Base-by-base conservation (phyloP, 1,140 invertebrate species). In the Pygmarrhopalites habei region DNA sequence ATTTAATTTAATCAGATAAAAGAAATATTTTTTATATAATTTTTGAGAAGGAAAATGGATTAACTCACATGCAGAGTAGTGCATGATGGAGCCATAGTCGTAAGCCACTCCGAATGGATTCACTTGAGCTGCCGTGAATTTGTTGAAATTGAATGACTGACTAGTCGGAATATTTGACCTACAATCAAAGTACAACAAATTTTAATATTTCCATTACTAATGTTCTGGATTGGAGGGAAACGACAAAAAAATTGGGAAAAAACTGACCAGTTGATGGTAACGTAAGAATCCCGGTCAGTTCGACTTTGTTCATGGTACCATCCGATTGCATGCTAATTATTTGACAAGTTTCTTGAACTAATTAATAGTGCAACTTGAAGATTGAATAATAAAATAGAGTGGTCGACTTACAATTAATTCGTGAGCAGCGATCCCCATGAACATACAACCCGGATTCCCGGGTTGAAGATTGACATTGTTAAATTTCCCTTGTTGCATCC, bases 71-170 rank as follows among this genome's bases (percentile, higher is more conserved):
- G 82, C 77, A 0, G 85, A 88, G 71, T 92, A 91, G 73, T 92
- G 89, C 88, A 91, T 90, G 1, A 92, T 85, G 63, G 87, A 89
- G 51, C 82, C 80, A 71, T 86, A 90, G 74, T 91, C 89, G 67
- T 89, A 89, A 0, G 79, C 76, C 1, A 89, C n/a, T n/a, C n/a
- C 79, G 46, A 12, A 15, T 10, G 10, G 7, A 17, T 7, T 39
- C 7, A 39, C 35, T 39, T 39, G 35, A 17, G 35, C 7, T 39
- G 35, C 7, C 35, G 35, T 7, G 35, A 39, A 39, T 39, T 39
- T 39, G 17, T 39, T 17, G 17, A 39, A 39, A 39, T 39, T 39
- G 17, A 10, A 39, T 39, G 7, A 17, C 35, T 39, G 35, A 17
- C 7, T 39, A 39, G 35, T 39, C n/a, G n/a, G 35, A 39, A 39